Evolutionary conservation across 2,888 invertebrate genomes (phyloP).

Genomic region (Trilocha varians): DNA sequence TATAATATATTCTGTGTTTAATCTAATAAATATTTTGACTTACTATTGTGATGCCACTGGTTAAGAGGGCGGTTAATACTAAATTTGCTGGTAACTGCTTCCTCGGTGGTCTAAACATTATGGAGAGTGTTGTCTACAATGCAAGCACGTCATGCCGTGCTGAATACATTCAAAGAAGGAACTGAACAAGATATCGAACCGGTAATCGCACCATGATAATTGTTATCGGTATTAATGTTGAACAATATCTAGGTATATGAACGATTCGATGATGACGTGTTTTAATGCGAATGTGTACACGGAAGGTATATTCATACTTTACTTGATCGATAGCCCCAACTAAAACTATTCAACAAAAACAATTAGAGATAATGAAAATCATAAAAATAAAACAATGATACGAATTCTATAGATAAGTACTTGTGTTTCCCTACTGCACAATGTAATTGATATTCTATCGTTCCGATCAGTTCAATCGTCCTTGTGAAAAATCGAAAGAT

Average conservation of each 20-base stretch:
- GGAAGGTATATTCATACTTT: not conserved
- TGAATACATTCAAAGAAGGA: conserved; percentile 34
- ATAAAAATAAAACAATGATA: not conserved
- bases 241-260: conserved; percentile 24
- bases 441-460: no score
- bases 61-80: conserved; percentile 26
- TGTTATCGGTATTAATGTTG: conserved; percentile 51
- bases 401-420: no score
- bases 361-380: not conserved
- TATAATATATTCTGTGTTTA: no score
- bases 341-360: not conserved
- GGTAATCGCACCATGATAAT: conserved; percentile 56
- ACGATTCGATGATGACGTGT: conserved; percentile 1
- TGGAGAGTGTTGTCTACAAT: conserved; percentile 14
- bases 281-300: not conserved
- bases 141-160: conserved; percentile 33
- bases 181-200: conserved; percentile 31
- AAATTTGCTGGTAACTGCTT: conserved; percentile 26
- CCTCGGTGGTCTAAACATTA: conserved; percentile 20
- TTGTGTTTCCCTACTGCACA: no score
- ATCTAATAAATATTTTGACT: conserved; percentile 29
- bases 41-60: conserved; percentile 39
- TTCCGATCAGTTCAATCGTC: no score
- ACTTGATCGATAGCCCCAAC: not conserved
- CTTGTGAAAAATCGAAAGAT: no score